Percentiles rank a stretch among this genome's conserved stretches.
Evolutionary conservation across 2,113 vertebrate genomes (phyloP).

Genomic region (Cavia porcellus): DNA sequence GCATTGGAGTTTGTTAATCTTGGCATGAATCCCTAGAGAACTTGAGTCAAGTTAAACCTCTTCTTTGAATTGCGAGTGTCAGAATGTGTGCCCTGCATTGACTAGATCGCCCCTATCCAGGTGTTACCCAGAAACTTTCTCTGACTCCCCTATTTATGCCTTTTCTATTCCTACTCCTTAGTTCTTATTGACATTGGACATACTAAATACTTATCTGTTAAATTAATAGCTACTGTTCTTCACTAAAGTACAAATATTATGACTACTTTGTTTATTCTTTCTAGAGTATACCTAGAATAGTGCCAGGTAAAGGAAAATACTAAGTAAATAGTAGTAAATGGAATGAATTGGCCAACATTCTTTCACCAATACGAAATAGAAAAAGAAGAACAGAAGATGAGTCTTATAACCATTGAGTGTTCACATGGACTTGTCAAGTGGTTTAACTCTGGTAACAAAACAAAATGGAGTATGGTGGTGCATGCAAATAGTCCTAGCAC

Average conservation of each 20-base stretch:
- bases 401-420: not conserved
- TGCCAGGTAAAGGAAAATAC: not conserved
- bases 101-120: not conserved
- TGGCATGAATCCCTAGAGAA: not conserved
- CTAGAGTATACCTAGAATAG: not conserved
- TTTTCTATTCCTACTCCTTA: not conserved
- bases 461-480: not conserved
- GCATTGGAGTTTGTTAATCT: not conserved
- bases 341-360: not conserved
- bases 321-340: slow-evolving; percentile 6
- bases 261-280: slow-evolving; percentile 28
- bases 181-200: not conserved
- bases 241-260: not conserved
- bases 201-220: not conserved
- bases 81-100: not conserved
- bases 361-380: slow-evolving; percentile 1
- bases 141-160: not conserved
- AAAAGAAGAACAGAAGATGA: not conserved
- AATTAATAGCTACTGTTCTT: not conserved
- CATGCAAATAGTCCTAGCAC: not conserved
- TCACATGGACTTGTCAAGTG: not conserved
- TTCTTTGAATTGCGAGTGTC: not conserved
- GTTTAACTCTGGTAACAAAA: not conserved
- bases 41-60: not conserved
- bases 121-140: not conserved